These are phyloP conservation scores for Galeruca laticollis DNA, from an alignment of 2,888 invertebrate species.

Conservation along the genomic window DNA sequence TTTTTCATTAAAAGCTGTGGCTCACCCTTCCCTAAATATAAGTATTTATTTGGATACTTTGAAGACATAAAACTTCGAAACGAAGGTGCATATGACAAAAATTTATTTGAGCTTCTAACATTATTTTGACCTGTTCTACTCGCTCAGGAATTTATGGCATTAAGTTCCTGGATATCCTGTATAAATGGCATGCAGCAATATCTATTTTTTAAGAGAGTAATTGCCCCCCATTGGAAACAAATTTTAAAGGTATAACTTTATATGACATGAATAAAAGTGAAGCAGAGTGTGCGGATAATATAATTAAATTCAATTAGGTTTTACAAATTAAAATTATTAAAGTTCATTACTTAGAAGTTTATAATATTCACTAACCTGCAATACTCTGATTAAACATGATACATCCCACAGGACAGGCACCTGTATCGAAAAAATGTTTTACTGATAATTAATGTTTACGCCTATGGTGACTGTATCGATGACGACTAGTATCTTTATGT, in stretches of 20 bases:
- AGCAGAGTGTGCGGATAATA: constrained; percentile 2
- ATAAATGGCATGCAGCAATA: too few species aligned
- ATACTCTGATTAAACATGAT: constrained; percentile 14
- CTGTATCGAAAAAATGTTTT: constrained; percentile 61
- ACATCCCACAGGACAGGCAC: constrained; percentile 50
- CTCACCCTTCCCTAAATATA: too few species aligned
- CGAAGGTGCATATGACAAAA: too few species aligned
- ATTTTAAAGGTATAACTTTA: neutral
- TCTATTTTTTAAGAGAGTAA: too few species aligned
- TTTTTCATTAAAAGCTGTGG: too few species aligned
- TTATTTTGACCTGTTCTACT: too few species aligned
- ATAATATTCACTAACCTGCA: constrained; percentile 22
- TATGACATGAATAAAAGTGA: constrained; percentile 9
- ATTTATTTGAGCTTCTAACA: too few species aligned
- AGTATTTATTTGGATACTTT: too few species aligned
- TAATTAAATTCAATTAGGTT: constrained; percentile 6
- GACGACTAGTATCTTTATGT: constrained; percentile 45
- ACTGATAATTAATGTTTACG: constrained; percentile 61
- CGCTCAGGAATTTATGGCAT: too few species aligned
- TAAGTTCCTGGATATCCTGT: too few species aligned
- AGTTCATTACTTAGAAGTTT: constrained; percentile 11
- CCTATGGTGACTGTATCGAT: constrained; percentile 59
- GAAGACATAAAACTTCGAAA: too few species aligned
- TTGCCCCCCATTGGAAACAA: too few species aligned
- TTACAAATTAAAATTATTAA: neutral